Evolutionary conservation across 1,140 invertebrate genomes (phyloP).

Genomic region (Steinernema khuongi): DNA sequence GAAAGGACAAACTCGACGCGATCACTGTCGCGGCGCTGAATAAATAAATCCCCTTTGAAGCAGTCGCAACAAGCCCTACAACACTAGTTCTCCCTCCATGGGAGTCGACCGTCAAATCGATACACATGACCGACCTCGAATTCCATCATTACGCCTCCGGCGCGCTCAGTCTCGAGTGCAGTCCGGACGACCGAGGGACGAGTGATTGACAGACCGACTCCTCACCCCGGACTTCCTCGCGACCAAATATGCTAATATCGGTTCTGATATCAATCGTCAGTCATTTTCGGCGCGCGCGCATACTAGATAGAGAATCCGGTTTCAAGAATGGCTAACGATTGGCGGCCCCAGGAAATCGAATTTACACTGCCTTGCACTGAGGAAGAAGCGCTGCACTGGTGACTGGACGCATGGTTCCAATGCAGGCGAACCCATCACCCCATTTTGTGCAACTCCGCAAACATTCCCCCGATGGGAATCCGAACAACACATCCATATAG

Average conservation of each 20-base stretch:
- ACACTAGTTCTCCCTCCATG: background rate
- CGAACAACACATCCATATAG: background rate
- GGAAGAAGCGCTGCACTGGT: background rate
- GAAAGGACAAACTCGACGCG: background rate
- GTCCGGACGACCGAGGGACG: background rate
- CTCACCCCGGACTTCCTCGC: conserved; percentile 4
- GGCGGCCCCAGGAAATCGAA: conserved; percentile 7
- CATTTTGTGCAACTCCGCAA: conserved; percentile 2
- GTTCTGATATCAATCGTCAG: background rate
- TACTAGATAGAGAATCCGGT: conserved; percentile 6
- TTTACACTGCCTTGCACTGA: conserved; percentile 10
- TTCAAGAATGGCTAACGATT: conserved; percentile 14
- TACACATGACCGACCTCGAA: conserved; percentile 15
- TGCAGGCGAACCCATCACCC: background rate
- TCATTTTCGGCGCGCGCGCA: conserved; percentile 16
- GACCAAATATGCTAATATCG: conserved; percentile 13
- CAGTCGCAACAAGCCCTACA: background rate
- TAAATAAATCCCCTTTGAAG: conserved; percentile 12
- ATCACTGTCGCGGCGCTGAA: background rate
- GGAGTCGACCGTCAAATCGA: conserved; percentile 12
- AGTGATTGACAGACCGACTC: conserved; percentile 9
- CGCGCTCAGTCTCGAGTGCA: background rate
- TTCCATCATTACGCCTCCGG: conserved; percentile 7
- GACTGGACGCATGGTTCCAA: background rate
- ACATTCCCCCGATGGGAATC: conserved; percentile 10